These are phyloP conservation scores for Dinomys branickii DNA, from an alignment of 2,113 vertebrate species.

Conservation along the genomic window DNA sequence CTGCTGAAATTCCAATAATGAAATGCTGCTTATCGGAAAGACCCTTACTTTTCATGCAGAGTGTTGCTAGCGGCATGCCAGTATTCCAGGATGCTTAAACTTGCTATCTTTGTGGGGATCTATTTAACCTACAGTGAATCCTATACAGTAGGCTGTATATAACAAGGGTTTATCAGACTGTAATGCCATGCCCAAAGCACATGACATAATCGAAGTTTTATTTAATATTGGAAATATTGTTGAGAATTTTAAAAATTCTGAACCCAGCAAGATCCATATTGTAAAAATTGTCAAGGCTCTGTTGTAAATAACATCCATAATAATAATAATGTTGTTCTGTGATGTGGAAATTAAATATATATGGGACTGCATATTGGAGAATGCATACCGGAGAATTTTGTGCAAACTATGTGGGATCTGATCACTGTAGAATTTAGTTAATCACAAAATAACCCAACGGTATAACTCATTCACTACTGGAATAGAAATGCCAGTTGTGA, in stretches of 20 bases:
- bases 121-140: neutral
- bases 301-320: neutral
- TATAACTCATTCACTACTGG: neutral
- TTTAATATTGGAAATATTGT: neutral
- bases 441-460: neutral
- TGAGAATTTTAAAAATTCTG: neutral
- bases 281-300: neutral
- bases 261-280: neutral
- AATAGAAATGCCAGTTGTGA: neutral
- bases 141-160: neutral
- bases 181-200: neutral
- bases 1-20: neutral
- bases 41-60: neutral
- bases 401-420: neutral
- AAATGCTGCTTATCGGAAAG: neutral
- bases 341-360: neutral
- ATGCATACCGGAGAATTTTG: neutral
- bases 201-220: neutral
- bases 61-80: fast-evolving
- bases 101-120: neutral
- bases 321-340: neutral
- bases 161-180: neutral
- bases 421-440: neutral
- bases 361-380: too few relatives aligned
- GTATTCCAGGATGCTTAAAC: neutral